These are phyloP conservation scores for Odontothrips loti DNA, from an alignment of 2,888 invertebrate species.

Conservation along the genomic window DNA sequence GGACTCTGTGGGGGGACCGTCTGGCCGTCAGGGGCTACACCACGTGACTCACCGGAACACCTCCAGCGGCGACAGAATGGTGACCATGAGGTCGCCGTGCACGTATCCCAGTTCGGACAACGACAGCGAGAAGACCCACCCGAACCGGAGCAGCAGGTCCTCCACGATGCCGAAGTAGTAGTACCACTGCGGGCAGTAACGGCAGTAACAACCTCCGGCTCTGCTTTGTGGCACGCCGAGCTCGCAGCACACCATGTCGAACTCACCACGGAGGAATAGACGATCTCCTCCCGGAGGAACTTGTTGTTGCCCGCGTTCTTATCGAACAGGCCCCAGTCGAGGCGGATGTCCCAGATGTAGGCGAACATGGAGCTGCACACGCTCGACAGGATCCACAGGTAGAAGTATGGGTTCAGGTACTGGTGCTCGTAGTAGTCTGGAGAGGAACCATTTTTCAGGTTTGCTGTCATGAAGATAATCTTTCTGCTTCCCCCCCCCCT, in stretches of 20 bases:
- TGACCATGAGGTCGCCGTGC: constrained; percentile 75
- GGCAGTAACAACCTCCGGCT: not conserved
- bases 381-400: constrained; percentile 82
- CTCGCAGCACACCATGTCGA: too few species aligned
- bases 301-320: constrained; percentile 85
- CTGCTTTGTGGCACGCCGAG: too few species aligned
- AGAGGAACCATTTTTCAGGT: constrained; percentile 35
- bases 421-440: constrained; percentile 56
- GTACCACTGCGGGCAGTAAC: constrained; percentile 59
- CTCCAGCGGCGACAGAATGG: constrained; percentile 78
- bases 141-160: constrained; percentile 87
- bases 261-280: constrained; percentile 82
- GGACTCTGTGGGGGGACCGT: not conserved
- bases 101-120: constrained; percentile 73
- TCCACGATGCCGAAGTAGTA: constrained; percentile 96
- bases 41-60: constrained; percentile 67
- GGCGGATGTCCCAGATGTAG: constrained; percentile 96
- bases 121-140: constrained; percentile 86
- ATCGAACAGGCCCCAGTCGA: constrained; percentile 98
- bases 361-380: constrained; percentile 89
- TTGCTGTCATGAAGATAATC: not conserved
- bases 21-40: not conserved
- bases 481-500: too few species aligned
- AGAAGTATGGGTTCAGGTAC: constrained; percentile 78
- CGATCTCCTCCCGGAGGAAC: constrained; percentile 89